Base-by-base conservation (phyloP, 2,797 vertebrate species). In the Avahi laniger region DNA sequence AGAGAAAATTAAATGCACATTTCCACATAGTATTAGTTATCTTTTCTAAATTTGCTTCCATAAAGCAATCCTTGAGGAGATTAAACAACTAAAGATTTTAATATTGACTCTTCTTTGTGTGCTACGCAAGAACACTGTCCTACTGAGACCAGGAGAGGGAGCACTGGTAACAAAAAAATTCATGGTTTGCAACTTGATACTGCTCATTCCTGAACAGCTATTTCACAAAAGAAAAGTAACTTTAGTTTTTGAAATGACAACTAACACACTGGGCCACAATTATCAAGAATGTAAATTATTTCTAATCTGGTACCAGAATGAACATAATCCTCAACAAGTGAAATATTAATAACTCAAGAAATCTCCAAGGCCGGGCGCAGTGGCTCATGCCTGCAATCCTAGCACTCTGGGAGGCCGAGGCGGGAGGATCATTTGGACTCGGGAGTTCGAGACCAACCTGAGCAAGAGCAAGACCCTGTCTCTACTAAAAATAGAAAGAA, bases 41-140 rank as follows among this genome's bases (percentile, higher is more conserved):
- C 63, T 90, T 93, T 93, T 73, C 52, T 92, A 38, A 87, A 73
- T 85, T 24, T 96, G 26, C 18, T 87, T 94, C 90, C 41, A 92
- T 75, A 96, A 90, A 92, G 33, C 46, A 97, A 85, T 80, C 18
- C 7, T 41, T 61, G 50, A 90, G 33, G 41, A 89, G 43, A 94
- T 8, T 75, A 82, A 92, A 72, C 2, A 85, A 33, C 46, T 90
- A 35, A 83, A 59, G 18, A 69, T 33, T 67, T 88, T 73, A 69
- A 72, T 18, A 88, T 0, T 69, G 54, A 86, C 17, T 72, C 1
- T 13, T 72, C 1, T 50, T 67, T 79, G 17, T 72, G n/a, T 35
- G 15, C 20, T 54, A 24, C 17, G 81, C 38, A 88, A 75, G 14
- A 93, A 80, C 63, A 92, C 22, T 82, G 13, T 46, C 38, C 79